Conservation (phyloP, 37 sponge, comb jelly and placozoan genomes). For the Eunapius fragilis region DNA sequence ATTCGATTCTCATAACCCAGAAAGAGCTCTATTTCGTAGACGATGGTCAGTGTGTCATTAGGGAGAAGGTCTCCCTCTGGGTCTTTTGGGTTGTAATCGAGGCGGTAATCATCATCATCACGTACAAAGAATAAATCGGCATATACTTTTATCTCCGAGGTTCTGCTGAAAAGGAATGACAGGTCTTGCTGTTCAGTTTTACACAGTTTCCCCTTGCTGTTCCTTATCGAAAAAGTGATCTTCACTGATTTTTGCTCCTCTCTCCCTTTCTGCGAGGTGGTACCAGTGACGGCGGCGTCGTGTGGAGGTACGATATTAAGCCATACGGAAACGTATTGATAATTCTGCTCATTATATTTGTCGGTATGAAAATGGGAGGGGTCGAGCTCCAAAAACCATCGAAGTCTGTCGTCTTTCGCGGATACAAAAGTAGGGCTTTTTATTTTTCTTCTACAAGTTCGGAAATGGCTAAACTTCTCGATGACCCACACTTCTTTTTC, state of each 20-base stretch:
- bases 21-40: not conserved
- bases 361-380: not conserved
- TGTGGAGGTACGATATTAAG: not conserved
- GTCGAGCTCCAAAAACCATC: not conserved
- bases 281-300: too few relatives aligned
- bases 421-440: not conserved
- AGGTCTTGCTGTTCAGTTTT: not conserved
- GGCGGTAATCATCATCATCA: not conserved
- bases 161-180: not conserved
- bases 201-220: not conserved
- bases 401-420: not conserved
- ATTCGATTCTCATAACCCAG: not conserved
- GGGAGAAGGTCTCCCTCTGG: not conserved
- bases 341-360: not conserved
- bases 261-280: too few relatives aligned
- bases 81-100: not conserved
- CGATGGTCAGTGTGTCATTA: not conserved
- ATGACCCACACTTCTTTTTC: not conserved
- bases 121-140: not conserved
- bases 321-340: not conserved
- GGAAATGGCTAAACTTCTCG: not conserved
- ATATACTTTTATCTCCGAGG: not conserved
- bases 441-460: not conserved
- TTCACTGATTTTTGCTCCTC: not conserved
- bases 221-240: not conserved